phyloP scores from a whole-genome alignment of 2,888 invertebrate genomes.

The Rhingia campestris region DNA sequence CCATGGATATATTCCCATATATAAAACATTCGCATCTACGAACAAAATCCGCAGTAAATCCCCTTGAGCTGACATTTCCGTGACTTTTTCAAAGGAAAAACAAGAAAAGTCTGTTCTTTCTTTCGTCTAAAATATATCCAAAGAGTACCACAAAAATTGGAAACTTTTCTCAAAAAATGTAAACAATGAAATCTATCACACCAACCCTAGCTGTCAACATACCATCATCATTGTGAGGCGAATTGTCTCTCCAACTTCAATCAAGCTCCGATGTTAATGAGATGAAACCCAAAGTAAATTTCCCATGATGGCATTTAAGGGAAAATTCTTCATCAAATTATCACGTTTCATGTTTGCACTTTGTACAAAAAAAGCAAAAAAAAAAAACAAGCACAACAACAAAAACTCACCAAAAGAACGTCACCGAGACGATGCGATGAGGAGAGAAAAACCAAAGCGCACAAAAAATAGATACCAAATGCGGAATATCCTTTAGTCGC shows the following conservation, averaged over 20 bases:
- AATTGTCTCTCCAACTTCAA: constrained; percentile 54
- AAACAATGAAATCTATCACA: constrained; percentile 63
- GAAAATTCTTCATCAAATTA: constrained; percentile 68
- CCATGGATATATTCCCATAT: too few species aligned
- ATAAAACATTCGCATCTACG: too few species aligned
- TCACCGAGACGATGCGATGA: neutral
- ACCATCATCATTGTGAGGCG: constrained; percentile 49
- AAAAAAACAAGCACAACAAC: neutral
- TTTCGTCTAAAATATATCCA: too few species aligned
- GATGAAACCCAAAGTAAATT: constrained; percentile 65
- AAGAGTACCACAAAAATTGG: neutral
- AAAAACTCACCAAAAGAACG: neutral
- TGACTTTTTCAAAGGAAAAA: neutral
- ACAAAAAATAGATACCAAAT: neutral
- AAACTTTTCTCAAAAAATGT: constrained; percentile 16
- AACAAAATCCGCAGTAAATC: neutral
- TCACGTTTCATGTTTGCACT: constrained; percentile 67
- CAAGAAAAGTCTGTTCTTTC: neutral
- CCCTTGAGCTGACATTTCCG: constrained; percentile 5
- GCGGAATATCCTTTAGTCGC: neutral
- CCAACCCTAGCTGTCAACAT: constrained; percentile 46
- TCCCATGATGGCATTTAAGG: constrained; percentile 63
- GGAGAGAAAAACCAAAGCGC: neutral
- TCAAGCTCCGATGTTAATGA: constrained; percentile 61
- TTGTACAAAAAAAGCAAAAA: constrained; percentile 1